Conservation (phyloP, 2,888 invertebrate species). For the Geotrupes spiniger region DNA sequence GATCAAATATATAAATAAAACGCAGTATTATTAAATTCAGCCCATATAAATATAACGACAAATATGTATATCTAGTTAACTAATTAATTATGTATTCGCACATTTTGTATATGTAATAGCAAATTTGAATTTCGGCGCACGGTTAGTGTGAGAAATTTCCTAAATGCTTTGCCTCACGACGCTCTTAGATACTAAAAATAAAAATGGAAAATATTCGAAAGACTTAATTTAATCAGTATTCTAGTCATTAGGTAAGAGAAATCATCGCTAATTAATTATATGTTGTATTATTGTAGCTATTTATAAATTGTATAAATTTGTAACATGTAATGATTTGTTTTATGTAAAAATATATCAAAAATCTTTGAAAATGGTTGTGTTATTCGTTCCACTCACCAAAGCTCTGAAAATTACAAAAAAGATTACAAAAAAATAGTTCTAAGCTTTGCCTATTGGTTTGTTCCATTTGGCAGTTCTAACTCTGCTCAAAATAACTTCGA, state of each 20-base stretch:
- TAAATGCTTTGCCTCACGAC: slow-evolving; percentile 30
- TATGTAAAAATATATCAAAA: slow-evolving; percentile 26
- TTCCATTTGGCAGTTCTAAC: no score
- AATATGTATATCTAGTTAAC: slow-evolving; percentile 12
- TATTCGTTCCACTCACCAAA: no score
- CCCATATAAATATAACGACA: slow-evolving; percentile 8
- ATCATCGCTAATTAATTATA: slow-evolving; percentile 34
- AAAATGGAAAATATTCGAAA: slow-evolving; percentile 29
- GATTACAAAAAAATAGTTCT: no score
- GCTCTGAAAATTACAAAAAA: no score
- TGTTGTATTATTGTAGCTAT: slow-evolving; percentile 36
- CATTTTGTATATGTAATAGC: slow-evolving; percentile 8
- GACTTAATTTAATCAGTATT: slow-evolving; percentile 44
- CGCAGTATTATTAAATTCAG: slow-evolving; percentile 13
- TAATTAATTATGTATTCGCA: not conserved
- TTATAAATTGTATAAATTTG: slow-evolving; percentile 37
- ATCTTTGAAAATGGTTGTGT: no score
- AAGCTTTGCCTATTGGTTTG: no score
- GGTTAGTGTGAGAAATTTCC: slow-evolving; percentile 20
- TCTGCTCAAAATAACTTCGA: no score
- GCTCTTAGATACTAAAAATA: slow-evolving; percentile 29
- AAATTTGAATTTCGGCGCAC: slow-evolving; percentile 1
- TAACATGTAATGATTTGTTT: slow-evolving; percentile 34
- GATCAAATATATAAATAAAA: slow-evolving; percentile 4
- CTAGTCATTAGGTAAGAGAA: slow-evolving; percentile 40